Evolutionary conservation across 2,888 invertebrate genomes (phyloP).

Genomic region (Folsomia manolachei): DNA sequence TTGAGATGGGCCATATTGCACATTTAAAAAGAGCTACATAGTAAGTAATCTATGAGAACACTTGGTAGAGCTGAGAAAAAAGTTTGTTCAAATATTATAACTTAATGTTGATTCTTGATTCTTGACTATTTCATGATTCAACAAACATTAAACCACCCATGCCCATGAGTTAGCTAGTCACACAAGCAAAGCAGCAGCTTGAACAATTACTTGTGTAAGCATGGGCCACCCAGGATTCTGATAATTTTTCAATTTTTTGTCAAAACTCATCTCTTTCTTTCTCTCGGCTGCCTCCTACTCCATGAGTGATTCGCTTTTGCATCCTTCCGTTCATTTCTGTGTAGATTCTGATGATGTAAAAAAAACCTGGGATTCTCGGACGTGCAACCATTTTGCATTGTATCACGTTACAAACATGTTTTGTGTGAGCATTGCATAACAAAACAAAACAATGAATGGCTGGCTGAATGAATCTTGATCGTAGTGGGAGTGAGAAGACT

Average conservation of each 20-base stretch:
- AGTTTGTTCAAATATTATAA: neutral
- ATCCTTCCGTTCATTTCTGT: neutral
- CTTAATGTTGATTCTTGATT: neutral
- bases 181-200: too few species aligned
- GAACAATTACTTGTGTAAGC: neutral
- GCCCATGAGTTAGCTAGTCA: too few species aligned
- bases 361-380: too few species aligned
- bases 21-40: too few species aligned
- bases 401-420: neutral
- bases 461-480: neutral
- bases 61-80: neutral
- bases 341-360: too few species aligned
- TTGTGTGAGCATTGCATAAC: neutral
- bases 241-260: neutral
- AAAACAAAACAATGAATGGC: neutral
- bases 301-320: neutral
- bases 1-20: too few species aligned
- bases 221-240: neutral
- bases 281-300: too few species aligned
- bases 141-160: neutral
- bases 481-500: neutral
- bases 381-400: neutral
- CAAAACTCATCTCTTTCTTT: neutral
- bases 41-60: too few species aligned
- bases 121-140: neutral